A percentile compares a stretch with the other conserved stretches of the same genome.
phyloP scores from a whole-genome alignment of 2,797 vertebrate genomes.

The Selene dorsalis region DNA sequence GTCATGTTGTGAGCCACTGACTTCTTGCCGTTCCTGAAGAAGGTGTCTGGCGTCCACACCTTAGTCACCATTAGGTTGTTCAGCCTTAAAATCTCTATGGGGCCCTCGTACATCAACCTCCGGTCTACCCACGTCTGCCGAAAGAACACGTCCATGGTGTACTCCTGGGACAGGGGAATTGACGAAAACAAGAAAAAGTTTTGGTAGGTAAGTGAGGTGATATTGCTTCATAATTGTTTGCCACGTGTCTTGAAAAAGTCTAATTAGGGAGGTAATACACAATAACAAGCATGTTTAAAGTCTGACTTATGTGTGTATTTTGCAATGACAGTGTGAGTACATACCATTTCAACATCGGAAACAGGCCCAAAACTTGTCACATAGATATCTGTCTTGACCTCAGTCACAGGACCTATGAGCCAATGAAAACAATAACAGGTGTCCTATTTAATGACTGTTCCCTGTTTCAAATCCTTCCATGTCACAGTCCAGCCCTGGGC shows the following conservation, averaged over 20 bases:
- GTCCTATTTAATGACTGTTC: neutral
- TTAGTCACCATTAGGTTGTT: conserved; percentile 99
- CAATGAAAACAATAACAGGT: conserved; percentile 39
- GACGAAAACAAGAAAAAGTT: neutral
- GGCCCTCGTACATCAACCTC: conserved; percentile 93
- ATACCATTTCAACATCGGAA: conserved; percentile 99
- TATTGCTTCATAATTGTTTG: neutral
- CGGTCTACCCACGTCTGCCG: conserved; percentile 98
- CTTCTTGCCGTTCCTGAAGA: conserved; percentile 98
- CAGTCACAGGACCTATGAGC: conserved; percentile 94
- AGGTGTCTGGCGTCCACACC: conserved; percentile 99
- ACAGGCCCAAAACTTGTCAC: conserved; percentile 99
- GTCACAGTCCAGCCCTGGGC: neutral
- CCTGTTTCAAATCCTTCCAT: conserved; percentile 27
- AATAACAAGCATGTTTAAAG: neutral
- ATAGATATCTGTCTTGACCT: conserved; percentile 99
- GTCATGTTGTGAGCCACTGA: conserved; percentile 99
- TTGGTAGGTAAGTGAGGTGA: conserved; percentile 1
- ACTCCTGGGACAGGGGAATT: conserved; percentile 85
- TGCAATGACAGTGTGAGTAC: conserved; percentile 56
- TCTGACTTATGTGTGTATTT: neutral
- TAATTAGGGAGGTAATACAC: neutral
- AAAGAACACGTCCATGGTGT: conserved; percentile 99
- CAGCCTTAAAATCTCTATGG: conserved; percentile 95
- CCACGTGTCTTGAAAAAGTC: neutral